Conservation (phyloP, 2,888 invertebrate genomes). For the Patella ulyssiponensis region DNA sequence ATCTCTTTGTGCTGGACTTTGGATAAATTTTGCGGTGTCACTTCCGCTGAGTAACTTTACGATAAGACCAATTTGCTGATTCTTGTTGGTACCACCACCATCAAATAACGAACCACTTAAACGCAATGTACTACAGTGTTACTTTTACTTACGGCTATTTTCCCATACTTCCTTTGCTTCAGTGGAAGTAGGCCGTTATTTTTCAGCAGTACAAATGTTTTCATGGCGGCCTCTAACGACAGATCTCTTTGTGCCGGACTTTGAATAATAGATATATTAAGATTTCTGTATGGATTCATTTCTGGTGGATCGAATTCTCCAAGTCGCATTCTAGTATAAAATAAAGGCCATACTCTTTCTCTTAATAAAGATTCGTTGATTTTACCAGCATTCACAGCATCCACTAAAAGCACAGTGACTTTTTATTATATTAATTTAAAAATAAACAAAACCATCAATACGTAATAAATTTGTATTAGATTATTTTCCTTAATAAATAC, state of each 20-base stretch:
- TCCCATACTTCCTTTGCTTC: conserved; percentile 24
- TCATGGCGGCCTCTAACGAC: conserved; percentile 42
- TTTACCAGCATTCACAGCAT: neutral
- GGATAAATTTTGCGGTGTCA: no score
- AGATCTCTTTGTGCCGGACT: conserved; percentile 42
- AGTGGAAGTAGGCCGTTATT: conserved; percentile 45
- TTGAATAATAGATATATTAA: conserved; percentile 43
- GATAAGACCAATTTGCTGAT: no score
- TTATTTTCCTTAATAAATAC: no score
- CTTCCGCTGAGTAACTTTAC: no score
- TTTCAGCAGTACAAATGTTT: conserved; percentile 54
- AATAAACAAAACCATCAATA: no score
- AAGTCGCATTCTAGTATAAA: conserved; percentile 37
- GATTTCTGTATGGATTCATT: conserved; percentile 50
- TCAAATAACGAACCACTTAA: no score
- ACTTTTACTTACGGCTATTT: no score
- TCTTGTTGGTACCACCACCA: no score
- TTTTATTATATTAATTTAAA: no score
- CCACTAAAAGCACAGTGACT: no score
- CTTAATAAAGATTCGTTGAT: conserved; percentile 17
- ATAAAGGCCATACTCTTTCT: conserved; percentile 30
- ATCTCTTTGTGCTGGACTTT: conserved; percentile 41
- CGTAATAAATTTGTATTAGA: no score
- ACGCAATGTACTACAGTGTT: no score
- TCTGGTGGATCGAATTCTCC: conserved; percentile 41